Evolutionary conservation across 2,113 vertebrate species (phyloP).

Genomic region (Rhabdornis inornatus): DNA sequence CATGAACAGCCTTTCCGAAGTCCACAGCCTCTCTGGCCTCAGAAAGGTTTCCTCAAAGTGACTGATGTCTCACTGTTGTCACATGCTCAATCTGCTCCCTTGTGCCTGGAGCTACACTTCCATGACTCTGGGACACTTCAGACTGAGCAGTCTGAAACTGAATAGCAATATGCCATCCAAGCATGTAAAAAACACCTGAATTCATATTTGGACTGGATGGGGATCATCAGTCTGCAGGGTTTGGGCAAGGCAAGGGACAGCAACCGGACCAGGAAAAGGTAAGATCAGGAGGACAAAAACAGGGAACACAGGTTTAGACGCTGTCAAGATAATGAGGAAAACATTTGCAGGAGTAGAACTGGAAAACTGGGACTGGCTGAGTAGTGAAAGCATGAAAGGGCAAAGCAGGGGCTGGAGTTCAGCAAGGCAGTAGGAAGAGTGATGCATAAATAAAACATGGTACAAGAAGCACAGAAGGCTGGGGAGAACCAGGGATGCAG

Average conservation of each 20-base stretch:
- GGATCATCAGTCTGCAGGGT: neutral
- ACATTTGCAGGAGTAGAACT: neutral
- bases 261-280: neutral
- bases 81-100: accelerated
- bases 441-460: neutral
- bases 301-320: accelerated
- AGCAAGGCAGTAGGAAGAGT: neutral
- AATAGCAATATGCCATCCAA: neutral
- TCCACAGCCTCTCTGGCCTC: neutral
- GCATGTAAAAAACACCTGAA: neutral
- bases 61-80: neutral
- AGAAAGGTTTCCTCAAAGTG: neutral
- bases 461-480: neutral
- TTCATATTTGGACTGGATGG: neutral
- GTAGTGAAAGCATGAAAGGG: neutral
- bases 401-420: neutral
- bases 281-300: neutral
- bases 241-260: neutral
- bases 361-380: neutral
- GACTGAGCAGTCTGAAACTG: neutral
- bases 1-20: accelerated
- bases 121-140: neutral
- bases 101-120: neutral
- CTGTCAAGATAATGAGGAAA: neutral
- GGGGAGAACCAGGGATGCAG: neutral